Percentiles rank a stretch among this genome's conserved stretches.
Evolutionary conservation across 1,140 invertebrate species (phyloP).

Genomic region (Parapsyche elsis): DNA sequence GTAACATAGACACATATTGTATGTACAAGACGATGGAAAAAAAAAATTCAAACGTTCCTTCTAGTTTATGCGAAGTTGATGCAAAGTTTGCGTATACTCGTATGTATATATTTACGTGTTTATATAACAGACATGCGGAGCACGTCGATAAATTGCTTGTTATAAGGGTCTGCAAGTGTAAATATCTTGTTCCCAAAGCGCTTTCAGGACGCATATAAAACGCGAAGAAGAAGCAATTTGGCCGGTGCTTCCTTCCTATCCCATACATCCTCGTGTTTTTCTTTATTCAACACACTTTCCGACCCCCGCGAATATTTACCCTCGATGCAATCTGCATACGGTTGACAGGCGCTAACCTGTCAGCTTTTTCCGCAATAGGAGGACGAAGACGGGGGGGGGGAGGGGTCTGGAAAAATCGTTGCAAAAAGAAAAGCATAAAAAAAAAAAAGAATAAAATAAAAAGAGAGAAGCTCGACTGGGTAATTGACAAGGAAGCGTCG

Average conservation of each 20-base stretch:
- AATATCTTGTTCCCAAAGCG: slow-evolving; percentile 9
- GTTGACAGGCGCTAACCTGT: slow-evolving; percentile 17
- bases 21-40: no score
- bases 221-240: slow-evolving; percentile 31
- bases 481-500: neutral
- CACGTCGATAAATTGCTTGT: slow-evolving; percentile 24
- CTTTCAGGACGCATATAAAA: slow-evolving; percentile 27
- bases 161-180: slow-evolving; percentile 29
- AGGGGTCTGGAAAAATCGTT: neutral
- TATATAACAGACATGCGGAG: neutral
- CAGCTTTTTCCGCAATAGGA: neutral
- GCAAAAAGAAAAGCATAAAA: neutral
- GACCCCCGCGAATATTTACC: slow-evolving; percentile 24
- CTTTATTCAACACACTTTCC: slow-evolving; percentile 31
- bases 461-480: neutral
- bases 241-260: neutral
- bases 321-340: slow-evolving; percentile 29
- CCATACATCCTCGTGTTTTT: slow-evolving; percentile 28
- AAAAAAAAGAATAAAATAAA: neutral
- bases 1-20: no score
- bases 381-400: neutral
- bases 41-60: no score
- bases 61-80: no score
- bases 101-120: neutral
- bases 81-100: neutral